phyloP scores from a whole-genome alignment of 2,113 vertebrate genomes.

The Lophotis ruficrista region DNA sequence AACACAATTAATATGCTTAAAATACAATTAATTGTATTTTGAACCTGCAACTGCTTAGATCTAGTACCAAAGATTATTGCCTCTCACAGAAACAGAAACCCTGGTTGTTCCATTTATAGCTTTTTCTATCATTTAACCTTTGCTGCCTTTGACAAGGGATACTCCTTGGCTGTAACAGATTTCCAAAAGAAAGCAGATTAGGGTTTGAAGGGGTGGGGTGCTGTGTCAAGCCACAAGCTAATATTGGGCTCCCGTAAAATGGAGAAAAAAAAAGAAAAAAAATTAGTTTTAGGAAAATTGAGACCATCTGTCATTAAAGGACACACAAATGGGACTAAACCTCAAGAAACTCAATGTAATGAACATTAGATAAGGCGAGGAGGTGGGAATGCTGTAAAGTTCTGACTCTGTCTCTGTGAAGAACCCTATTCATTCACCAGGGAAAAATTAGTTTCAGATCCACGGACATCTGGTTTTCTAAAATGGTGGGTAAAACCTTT shows the following conservation, averaged over 20 bases:
- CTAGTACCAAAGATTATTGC: neutral
- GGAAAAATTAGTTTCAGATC: neutral
- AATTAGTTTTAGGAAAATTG: neutral
- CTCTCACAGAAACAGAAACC: neutral
- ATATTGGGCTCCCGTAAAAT: neutral
- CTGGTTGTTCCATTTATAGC: neutral
- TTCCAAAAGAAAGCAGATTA: neutral
- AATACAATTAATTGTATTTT: neutral
- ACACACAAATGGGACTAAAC: neutral
- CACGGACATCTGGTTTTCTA: neutral
- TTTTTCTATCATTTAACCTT: neutral
- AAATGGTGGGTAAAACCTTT: neutral
- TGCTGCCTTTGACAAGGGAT: neutral
- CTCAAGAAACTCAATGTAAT: neutral
- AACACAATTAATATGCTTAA: neutral
- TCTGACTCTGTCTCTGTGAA: neutral
- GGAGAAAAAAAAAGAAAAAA: neutral
- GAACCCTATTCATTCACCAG: neutral
- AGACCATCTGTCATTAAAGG: neutral
- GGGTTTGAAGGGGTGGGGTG: no score
- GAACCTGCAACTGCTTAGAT: neutral
- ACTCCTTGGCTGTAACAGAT: neutral
- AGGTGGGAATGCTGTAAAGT: neutral
- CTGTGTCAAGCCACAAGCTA: neutral
- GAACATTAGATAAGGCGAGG: neutral